Base-by-base conservation (phyloP, 2,888 invertebrate genomes). In the Baronia brevicornis region DNA sequence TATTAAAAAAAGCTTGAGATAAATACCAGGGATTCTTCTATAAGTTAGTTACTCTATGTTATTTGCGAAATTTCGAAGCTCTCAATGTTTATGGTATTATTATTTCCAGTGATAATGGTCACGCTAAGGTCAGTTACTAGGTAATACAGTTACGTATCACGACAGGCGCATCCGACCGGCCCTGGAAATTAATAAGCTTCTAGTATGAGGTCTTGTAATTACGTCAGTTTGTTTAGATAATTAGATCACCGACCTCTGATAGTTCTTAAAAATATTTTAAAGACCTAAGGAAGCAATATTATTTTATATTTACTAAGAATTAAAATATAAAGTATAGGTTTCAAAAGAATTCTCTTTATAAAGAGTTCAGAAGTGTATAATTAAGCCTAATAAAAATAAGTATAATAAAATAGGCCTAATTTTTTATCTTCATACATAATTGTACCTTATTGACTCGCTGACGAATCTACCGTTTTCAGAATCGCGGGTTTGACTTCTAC, bases 91-190 rank as follows among this genome's bases (percentile, higher is more conserved):
- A 36, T 31, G 31, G 23, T 27, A 27, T 13, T 14, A 28, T 28
- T 33, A 29, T 31, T 22, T 6, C 13, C 22, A 13, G 31, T 27
- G 30, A 31, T 31, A 36, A 36, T 36, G 31, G 27, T 31, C 36
- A 36, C 26, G 3, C 11, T 27, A 31, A 36, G 36, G 36, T 36
- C 36, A 31, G 31, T 31, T 36, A 31, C 36, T 28, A 31, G 19
- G 36, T 36, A 31, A 31, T 19, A 23, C 31, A 13, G 30, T 27
- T 36, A 36, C 22, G 31, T 31, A 27, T 31, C 31, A 36, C 36
- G 30, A 36, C 36, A 23, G 36, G 14, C 27, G 30, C 36, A 36
- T 36, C 36, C 30, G 31, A 22, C 23, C 21, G 36, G 36, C 31
- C 17, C 10, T 9, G 9, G 10, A 14, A 13, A 30, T 7, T 17